phyloP scores from a whole-genome alignment of 1,140 invertebrate species.

The Orius laevigatus region DNA sequence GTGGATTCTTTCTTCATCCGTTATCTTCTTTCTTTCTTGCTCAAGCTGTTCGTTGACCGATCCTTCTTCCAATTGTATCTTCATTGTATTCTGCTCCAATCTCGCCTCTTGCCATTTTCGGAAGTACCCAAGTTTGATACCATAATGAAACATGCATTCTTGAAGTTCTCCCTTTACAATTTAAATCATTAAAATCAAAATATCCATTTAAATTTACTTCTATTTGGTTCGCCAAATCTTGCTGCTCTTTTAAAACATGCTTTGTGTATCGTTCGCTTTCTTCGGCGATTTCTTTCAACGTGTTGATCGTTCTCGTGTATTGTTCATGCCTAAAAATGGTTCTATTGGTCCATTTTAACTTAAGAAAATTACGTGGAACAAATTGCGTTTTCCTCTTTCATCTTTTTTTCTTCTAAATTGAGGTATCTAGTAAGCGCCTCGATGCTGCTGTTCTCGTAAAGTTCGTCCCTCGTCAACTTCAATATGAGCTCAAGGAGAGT shows the following conservation, averaged over 20 bases:
- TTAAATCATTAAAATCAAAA: too few species aligned
- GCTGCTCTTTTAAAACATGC: too few species aligned
- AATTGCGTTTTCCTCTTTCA: conserved; percentile 1
- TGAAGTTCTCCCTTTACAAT: conserved; percentile 2
- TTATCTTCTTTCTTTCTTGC: neutral
- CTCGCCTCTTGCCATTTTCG: conserved; percentile 4
- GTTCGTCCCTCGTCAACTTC: conserved; percentile 5
- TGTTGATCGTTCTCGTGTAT: conserved; percentile 3
- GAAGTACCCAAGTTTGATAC: neutral
- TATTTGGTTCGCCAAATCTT: too few species aligned
- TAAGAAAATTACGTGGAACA: neutral
- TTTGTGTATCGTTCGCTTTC: conserved; percentile 1
- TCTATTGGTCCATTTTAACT: neutral
- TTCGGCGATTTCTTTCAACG: neutral
- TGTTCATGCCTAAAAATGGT: neutral
- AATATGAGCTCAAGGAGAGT: conserved; percentile 4
- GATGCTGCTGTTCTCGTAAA: conserved; percentile 2
- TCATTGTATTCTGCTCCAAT: conserved; percentile 1
- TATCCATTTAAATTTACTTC: too few species aligned
- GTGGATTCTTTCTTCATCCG: neutral
- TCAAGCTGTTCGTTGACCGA: neutral
- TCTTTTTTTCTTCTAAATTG: neutral
- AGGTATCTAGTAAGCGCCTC: neutral
- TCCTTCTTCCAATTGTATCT: neutral
- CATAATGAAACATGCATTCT: conserved; percentile 5